A percentile compares a stretch with the other conserved stretches of the same genome.
phyloP scores from a whole-genome alignment of 2,113 vertebrate genomes.

The Alethe diademata region DNA sequence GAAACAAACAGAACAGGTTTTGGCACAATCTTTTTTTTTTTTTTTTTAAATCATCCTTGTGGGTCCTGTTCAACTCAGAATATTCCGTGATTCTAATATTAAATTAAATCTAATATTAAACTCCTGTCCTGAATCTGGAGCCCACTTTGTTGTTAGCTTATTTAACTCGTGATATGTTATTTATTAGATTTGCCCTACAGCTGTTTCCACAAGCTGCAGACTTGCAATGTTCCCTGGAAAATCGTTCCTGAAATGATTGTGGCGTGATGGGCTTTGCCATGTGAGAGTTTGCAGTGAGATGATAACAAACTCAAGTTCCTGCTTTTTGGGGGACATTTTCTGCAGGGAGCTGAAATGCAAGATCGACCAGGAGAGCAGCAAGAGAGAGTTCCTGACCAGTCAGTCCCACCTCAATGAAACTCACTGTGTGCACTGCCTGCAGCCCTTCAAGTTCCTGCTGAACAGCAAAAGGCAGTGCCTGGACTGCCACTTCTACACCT shows the following conservation, averaged over 20 bases:
- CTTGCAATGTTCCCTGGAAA: not conserved
- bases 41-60: not conserved
- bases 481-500: slow-evolving; percentile 82
- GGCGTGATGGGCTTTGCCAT: not conserved
- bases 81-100: not conserved
- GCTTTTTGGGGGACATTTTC: not conserved
- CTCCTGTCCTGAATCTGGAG: not conserved
- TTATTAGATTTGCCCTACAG: slow-evolving; percentile 14
- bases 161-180: not conserved
- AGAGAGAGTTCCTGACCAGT: slow-evolving; percentile 78
- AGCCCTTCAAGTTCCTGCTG: slow-evolving; percentile 86
- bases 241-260: not conserved
- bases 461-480: slow-evolving; percentile 84
- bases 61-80: not conserved
- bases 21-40: not conserved
- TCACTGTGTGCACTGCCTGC: slow-evolving; percentile 88
- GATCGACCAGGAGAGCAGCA: slow-evolving; percentile 83
- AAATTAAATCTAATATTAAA: not conserved
- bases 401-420: slow-evolving; percentile 78
- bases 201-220: not conserved
- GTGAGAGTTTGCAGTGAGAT: not conserved
- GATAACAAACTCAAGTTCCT: not conserved
- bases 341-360: slow-evolving; percentile 84
- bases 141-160: not conserved
- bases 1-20: not conserved